Conservation (phyloP, 1,140 invertebrate genomes). For the Drosophila sp. region DNA sequence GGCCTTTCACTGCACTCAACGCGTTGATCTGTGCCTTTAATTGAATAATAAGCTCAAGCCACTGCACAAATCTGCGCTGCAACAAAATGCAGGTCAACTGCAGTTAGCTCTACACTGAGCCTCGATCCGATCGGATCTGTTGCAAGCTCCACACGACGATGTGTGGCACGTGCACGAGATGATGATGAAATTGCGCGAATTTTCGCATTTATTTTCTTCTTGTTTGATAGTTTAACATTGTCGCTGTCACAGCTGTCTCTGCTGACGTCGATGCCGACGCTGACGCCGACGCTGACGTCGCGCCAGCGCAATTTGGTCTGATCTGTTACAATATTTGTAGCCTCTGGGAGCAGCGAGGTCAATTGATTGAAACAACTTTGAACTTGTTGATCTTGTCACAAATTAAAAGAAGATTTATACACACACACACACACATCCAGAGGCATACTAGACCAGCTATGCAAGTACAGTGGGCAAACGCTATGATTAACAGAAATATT, state of each 20-base stretch:
- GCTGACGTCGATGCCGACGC: neutral
- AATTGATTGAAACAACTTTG: constrained; percentile 85
- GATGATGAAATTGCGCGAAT: constrained; percentile 61
- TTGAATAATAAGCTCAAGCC: constrained; percentile 73
- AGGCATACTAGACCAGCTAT: constrained; percentile 21
- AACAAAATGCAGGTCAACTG: constrained; percentile 70
- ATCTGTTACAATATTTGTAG: constrained; percentile 81
- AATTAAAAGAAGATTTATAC: constrained; percentile 84
- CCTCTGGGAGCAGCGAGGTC: constrained; percentile 81
- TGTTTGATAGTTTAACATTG: constrained; percentile 27
- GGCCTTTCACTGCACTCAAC: constrained; percentile 70
- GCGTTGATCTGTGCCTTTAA: constrained; percentile 50
- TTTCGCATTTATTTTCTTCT: constrained; percentile 54
- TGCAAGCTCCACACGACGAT: constrained; percentile 37
- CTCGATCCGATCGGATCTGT: constrained; percentile 30
- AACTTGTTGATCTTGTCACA: constrained; percentile 85
- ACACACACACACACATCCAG: constrained; percentile 43
- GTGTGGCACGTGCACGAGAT: constrained; percentile 62
- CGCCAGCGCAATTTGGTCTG: constrained; percentile 39
- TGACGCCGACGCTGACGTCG: neutral
- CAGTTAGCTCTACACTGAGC: constrained; percentile 6
- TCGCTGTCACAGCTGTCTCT: neutral
- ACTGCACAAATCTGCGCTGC: constrained; percentile 64
- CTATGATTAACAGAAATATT: neutral
- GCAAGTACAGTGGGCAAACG: constrained; percentile 36